Evolutionary conservation across 2,888 invertebrate genomes (phyloP).

Genomic region (Chrysopilus asiliformis): DNA sequence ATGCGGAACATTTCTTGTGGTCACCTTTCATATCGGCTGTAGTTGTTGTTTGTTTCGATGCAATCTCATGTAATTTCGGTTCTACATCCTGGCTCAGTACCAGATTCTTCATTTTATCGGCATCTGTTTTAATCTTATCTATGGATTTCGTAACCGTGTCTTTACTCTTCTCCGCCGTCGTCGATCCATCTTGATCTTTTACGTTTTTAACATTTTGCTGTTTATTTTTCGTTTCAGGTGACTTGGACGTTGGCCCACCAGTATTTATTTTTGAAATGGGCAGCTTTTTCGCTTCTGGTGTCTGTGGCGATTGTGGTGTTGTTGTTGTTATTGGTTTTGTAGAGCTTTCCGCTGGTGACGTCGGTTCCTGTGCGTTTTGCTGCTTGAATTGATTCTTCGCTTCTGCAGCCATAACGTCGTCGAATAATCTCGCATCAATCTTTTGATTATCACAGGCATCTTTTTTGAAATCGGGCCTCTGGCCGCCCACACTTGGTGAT

Average conservation of each 20-base stretch:
- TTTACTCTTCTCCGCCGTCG: slow-evolving; percentile 1
- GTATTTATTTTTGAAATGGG: slow-evolving; percentile 31
- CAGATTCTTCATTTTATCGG: no score
- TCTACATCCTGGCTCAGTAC: no score
- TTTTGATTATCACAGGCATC: no score
- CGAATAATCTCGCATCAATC: no score
- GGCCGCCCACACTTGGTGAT: no score
- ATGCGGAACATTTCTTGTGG: slow-evolving; percentile 11
- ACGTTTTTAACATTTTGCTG: slow-evolving; percentile 12
- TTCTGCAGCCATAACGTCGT: no score
- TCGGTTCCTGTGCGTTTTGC: background rate
- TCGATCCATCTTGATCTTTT: slow-evolving; percentile 1
- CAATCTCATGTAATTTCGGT: slow-evolving; percentile 4
- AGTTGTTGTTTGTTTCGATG: slow-evolving; percentile 10
- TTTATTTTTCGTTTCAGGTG: slow-evolving; percentile 25
- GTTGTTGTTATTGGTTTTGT: slow-evolving; percentile 11
- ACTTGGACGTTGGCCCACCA: slow-evolving; percentile 33
- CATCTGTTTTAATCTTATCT: no score
- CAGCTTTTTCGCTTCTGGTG: slow-evolving; percentile 2
- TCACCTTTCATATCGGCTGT: slow-evolving; percentile 13
- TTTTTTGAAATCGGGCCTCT: no score
- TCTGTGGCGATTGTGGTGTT: slow-evolving; percentile 14
- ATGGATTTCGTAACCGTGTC: background rate
- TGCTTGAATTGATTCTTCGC: no score
- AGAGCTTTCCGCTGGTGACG: slow-evolving; percentile 1